Evolutionary conservation across 2,888 invertebrate species (phyloP), one percentile per base, ranked within the genome.

Genomic region (Platycnemis pennipes): DNA sequence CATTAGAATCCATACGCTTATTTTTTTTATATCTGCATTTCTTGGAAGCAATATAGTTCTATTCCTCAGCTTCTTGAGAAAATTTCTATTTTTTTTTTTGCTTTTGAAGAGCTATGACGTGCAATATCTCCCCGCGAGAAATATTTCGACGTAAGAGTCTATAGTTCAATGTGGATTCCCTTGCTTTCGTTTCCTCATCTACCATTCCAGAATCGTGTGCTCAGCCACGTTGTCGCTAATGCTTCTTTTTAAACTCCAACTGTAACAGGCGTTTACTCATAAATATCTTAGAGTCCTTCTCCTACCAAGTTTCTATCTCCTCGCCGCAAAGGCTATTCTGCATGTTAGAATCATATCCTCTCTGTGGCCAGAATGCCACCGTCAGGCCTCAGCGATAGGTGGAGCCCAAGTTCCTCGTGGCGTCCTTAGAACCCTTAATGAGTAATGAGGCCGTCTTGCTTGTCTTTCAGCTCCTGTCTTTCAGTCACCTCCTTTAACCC

Each of bases 381-480:
- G 56, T 56, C 89, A 56, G 44, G 31, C 63, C n/a, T n/a, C 42
- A 69, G 63, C 91, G 63, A 69, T 91, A 69, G 91, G 56, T 91
- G 44, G 91, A 63, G 87, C 16, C 63, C 91, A 63, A 69, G 63
- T 56, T 91, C 63, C 87, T 87, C 87, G 45, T 46, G 56, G 26
- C 63, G 63, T 91, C 63, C 69, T 91, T 91, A 26, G 44, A n/a
- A 63, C 11, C 56, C 91, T 91, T 91, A 91, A 91, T 69, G 91
- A 91, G 91, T 91, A 63, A 91, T 44, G 91, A 91, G 63, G n/a
- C 69, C 44, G 69, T 46, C 91, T 44, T 91, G 63, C 63, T 91
- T 91, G 91, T 91, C 91, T 91, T 91, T 89, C 89, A 42, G 53
- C 56, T 91, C 56, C 91, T 91, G 91, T 91, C 91, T 69, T 44